Percentiles rank a stretch among this genome's conserved stretches.
phyloP scores from a whole-genome alignment of 1,140 invertebrate species.

The Aradophagus sp. region DNA sequence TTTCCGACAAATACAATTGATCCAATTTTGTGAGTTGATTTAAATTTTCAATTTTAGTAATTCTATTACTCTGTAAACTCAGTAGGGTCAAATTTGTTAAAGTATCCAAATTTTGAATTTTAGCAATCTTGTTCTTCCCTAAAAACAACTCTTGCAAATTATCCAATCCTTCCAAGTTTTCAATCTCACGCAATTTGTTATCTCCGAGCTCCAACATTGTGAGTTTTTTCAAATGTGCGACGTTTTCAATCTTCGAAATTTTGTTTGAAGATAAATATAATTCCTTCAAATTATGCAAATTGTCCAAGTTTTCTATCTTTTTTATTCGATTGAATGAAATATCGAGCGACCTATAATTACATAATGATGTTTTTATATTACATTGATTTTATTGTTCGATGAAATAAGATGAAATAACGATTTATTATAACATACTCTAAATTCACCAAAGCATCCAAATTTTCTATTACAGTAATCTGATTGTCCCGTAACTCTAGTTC shows the following conservation, averaged over 20 bases:
- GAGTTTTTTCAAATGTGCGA: conserved; percentile 86
- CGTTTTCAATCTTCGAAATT: conserved; percentile 93
- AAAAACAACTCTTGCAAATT: conserved; percentile 88
- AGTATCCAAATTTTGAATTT: conserved; percentile 90
- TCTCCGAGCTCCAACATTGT: conserved; percentile 94
- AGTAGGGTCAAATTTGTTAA: conserved; percentile 86
- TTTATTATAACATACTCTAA: conserved; percentile 93
- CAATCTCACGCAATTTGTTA: conserved; percentile 92
- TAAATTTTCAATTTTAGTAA: conserved; percentile 91
- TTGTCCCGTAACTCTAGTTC: conserved; percentile 98
- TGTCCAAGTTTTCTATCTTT: conserved; percentile 90
- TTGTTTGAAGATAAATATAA: conserved; percentile 95
- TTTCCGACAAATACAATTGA: conserved; percentile 95
- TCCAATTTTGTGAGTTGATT: conserved; percentile 83
- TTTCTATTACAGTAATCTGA: conserved; percentile 93
- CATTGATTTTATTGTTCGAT: no score
- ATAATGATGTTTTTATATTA: conserved; percentile 3
- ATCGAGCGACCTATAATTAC: conserved; percentile 86
- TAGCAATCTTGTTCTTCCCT: conserved; percentile 97
- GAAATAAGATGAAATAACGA: no score
- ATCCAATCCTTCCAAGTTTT: conserved; percentile 85
- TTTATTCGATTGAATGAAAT: conserved; percentile 97
- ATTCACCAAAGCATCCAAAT: conserved; percentile 89
- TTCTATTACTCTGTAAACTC: conserved; percentile 93
- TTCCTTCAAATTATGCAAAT: conserved; percentile 88